Conservation (phyloP, 2,888 invertebrate species). For the Sphaerophoria taeniata region DNA sequence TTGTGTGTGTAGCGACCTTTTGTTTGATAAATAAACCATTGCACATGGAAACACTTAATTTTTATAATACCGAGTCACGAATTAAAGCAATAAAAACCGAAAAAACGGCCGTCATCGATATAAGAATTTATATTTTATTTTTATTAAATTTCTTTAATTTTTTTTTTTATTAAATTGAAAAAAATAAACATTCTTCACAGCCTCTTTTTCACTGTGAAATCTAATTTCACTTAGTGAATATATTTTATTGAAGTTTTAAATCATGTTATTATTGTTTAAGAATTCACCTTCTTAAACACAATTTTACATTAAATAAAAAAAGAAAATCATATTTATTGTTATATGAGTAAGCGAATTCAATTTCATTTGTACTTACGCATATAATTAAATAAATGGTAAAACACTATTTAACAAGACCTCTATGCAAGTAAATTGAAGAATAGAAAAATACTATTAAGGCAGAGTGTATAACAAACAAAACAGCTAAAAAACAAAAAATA, state of each 20-base stretch:
- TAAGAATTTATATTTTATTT: slow-evolving; percentile 43
- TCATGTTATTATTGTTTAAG: slow-evolving; percentile 72
- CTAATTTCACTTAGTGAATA: slow-evolving; percentile 61
- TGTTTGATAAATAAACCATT: no score
- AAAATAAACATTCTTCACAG: slow-evolving; percentile 57
- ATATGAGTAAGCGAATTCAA: slow-evolving; percentile 36
- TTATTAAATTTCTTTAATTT: neutral
- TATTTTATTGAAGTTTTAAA: slow-evolving; percentile 71
- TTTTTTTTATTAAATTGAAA: slow-evolving; percentile 30
- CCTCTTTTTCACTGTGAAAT: slow-evolving; percentile 60
- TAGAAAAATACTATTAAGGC: slow-evolving; percentile 45
- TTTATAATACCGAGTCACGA: slow-evolving; percentile 35
- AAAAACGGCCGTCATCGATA: slow-evolving; percentile 68
- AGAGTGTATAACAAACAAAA: slow-evolving; percentile 64
- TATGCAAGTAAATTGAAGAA: slow-evolving; percentile 37
- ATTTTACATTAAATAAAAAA: slow-evolving; percentile 46
- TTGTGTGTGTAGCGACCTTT: no score
- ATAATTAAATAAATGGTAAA: slow-evolving; percentile 52
- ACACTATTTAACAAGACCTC: slow-evolving; percentile 44
- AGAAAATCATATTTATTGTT: slow-evolving; percentile 38
- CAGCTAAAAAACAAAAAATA: slow-evolving; percentile 44
- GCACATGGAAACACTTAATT: neutral
- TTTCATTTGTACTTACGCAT: slow-evolving; percentile 35
- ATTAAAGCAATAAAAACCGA: slow-evolving; percentile 29
- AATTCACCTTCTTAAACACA: slow-evolving; percentile 49